Evolutionary conservation across 2,888 invertebrate genomes (phyloP).

Genomic region (Hypomecis atomaria): DNA sequence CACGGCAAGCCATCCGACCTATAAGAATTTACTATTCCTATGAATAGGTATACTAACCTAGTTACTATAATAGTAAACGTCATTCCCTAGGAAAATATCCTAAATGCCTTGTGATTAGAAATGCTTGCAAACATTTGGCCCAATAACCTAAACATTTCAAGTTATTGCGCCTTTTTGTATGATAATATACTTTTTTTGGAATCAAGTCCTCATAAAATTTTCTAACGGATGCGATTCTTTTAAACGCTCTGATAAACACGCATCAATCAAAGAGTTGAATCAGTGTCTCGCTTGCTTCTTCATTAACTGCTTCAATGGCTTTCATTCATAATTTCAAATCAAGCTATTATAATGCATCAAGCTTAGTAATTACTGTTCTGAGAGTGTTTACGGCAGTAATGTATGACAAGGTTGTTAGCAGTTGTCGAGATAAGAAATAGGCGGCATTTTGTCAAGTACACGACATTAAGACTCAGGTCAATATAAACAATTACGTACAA

Average conservation of each 20-base stretch:
- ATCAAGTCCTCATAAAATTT: conserved; percentile 1
- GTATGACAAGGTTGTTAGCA: conserved; percentile 16
- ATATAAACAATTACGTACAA: neutral
- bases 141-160: too few species aligned
- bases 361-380: conserved; percentile 26
- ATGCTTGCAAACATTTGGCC: too few species aligned
- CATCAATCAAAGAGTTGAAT: conserved; percentile 31
- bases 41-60: too few species aligned
- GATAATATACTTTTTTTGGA: too few species aligned
- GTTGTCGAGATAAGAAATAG: conserved; percentile 18
- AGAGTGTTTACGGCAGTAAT: conserved; percentile 21
- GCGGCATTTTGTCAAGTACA: conserved; percentile 16
- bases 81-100: too few species aligned
- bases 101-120: too few species aligned
- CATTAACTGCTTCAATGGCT: conserved; percentile 25
- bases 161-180: too few species aligned
- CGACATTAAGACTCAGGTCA: neutral
- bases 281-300: conserved; percentile 22
- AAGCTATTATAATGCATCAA: conserved; percentile 25
- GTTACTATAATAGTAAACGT: too few species aligned
- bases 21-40: too few species aligned
- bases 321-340: conserved; percentile 32
- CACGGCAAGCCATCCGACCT: too few species aligned
- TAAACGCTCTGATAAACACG: conserved; percentile 30
- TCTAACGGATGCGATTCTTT: conserved; percentile 25